phyloP scores from a whole-genome alignment of 2,797 vertebrate species.

The Brotula barbata region DNA sequence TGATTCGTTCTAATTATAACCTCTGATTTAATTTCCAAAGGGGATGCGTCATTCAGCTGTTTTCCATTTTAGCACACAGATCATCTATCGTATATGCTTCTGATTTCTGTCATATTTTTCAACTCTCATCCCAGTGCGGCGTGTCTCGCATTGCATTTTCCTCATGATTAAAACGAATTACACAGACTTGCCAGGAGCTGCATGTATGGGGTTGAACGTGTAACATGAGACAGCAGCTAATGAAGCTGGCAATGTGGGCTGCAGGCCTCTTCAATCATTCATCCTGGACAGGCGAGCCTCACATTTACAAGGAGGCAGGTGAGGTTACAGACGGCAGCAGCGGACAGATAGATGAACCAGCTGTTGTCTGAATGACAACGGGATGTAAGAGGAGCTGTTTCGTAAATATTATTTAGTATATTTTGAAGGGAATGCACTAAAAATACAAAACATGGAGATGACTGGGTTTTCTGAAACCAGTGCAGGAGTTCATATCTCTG shows the following conservation, averaged over 20 bases:
- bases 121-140: background rate
- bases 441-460: background rate
- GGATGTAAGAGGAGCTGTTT: too few relatives aligned
- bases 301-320: constrained; percentile 21
- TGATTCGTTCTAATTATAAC: constrained; percentile 58
- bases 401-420: too few relatives aligned
- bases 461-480: too few relatives aligned
- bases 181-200: constrained; percentile 28
- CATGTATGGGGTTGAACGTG: constrained; percentile 36
- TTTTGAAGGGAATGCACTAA: background rate
- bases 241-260: constrained; percentile 16
- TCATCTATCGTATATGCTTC: constrained; percentile 12
- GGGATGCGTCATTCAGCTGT: constrained; percentile 28
- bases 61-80: constrained; percentile 25
- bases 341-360: constrained; percentile 3
- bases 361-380: background rate
- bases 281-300: constrained; percentile 32
- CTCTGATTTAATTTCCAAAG: constrained; percentile 37
- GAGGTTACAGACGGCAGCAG: constrained; percentile 36
- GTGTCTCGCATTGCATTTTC: constrained; percentile 10
- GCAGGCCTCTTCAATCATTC: constrained; percentile 63
- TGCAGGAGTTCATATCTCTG: too few relatives aligned
- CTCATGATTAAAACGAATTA: background rate
- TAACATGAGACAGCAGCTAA: constrained; percentile 49
- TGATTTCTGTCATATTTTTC: background rate